These are phyloP conservation scores for Baronia brevicornis DNA, from an alignment of 2,888 invertebrate genomes.

Conservation along the genomic window DNA sequence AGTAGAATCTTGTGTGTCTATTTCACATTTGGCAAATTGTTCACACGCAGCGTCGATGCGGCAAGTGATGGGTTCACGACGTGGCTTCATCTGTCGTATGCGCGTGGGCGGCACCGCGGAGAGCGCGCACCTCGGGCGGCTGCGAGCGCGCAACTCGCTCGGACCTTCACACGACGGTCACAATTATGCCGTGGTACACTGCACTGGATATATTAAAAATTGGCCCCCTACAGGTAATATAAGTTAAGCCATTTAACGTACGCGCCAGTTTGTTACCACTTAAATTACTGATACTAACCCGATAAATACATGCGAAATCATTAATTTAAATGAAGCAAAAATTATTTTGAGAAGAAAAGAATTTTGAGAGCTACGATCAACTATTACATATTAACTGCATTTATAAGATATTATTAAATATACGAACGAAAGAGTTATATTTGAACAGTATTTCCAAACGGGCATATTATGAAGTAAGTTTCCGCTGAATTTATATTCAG, in stretches of 20 bases:
- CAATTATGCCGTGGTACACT: constrained; percentile 98
- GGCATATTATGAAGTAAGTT: no score
- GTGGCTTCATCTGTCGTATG: constrained; percentile 99
- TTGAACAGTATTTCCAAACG: no score
- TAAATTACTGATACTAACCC: no score
- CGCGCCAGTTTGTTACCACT: neutral
- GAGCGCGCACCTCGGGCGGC: constrained; percentile 87
- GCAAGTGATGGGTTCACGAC: constrained; percentile 97
- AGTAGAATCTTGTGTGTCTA: neutral
- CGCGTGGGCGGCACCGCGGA: constrained; percentile 88
- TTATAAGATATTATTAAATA: no score
- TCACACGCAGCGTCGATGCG: constrained; percentile 94
- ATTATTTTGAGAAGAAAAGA: no score
- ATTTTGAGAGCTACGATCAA: no score
- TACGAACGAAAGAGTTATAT: no score
- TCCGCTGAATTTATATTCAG: no score
- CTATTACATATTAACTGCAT: no score
- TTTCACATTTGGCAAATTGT: no score
- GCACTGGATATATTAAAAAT: constrained; percentile 99
- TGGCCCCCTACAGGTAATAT: constrained; percentile 94
- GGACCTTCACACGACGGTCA: constrained; percentile 96
- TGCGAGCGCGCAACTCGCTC: constrained; percentile 95
- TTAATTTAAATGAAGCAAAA: no score
- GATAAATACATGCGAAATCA: no score
- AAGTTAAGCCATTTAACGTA: neutral